phyloP scores from a whole-genome alignment of 2,113 vertebrate genomes.

The Chaetura pelagica region DNA sequence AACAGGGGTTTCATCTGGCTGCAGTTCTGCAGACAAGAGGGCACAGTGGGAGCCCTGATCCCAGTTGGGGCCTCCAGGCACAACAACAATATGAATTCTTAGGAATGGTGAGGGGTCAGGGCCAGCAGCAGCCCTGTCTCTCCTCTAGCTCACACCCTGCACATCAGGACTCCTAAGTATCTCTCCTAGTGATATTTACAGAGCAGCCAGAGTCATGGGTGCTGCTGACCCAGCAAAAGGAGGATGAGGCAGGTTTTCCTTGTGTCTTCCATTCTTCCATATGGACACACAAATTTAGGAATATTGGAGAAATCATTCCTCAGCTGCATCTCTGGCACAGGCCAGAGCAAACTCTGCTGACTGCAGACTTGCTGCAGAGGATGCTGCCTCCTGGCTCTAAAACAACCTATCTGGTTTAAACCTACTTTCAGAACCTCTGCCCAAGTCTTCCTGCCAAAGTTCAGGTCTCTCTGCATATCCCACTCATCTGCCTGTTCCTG shows the following conservation, averaged over 20 bases:
- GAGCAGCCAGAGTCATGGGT: not conserved
- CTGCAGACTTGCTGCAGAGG: not conserved
- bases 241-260: not conserved
- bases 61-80: conserved; percentile 3
- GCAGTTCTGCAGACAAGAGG: not conserved
- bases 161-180: not conserved
- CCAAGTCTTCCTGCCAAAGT: not conserved
- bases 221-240: not conserved
- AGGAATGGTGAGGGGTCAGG: not conserved
- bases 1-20: not conserved
- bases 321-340: not conserved
- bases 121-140: not conserved
- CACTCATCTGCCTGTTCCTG: not conserved
- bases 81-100: not conserved
- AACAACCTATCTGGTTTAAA: not conserved
- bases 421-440: not conserved
- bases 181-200: not conserved
- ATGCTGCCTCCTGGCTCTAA: not conserved
- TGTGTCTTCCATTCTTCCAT: fast-evolving
- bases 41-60: not conserved
- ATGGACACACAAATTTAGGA: not conserved
- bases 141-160: not conserved
- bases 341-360: not conserved
- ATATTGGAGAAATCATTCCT: not conserved
- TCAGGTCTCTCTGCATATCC: not conserved